These are phyloP conservation scores for Podocnemis expansa DNA, from an alignment of 2,113 vertebrate species.

Conservation along the genomic window DNA sequence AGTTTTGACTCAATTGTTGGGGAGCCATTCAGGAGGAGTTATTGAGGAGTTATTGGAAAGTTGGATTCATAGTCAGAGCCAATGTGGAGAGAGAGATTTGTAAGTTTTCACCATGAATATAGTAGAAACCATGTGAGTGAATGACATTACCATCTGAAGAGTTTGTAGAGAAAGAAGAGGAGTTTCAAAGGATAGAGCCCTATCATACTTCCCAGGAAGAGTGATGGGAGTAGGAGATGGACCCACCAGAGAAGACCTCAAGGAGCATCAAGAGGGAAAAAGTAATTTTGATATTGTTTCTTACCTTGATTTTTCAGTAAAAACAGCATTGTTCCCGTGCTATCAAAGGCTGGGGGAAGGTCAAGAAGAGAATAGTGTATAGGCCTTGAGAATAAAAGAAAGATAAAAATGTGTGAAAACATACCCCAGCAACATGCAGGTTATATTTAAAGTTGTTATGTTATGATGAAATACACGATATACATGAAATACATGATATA, in stretches of 20 bases:
- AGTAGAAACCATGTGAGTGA: not conserved
- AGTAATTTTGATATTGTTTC: not conserved
- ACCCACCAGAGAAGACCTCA: not conserved
- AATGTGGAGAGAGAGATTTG: not conserved
- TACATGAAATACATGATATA: not conserved
- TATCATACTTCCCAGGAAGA: not conserved
- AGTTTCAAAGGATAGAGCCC: not conserved
- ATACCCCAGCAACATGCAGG: not conserved
- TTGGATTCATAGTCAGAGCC: not conserved
- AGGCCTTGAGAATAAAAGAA: accelerated
- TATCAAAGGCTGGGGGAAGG: not conserved
- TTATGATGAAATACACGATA: not conserved
- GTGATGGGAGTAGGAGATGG: not conserved
- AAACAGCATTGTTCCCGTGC: not conserved
- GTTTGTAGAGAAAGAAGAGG: not conserved
- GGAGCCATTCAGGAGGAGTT: not conserved
- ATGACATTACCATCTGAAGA: not conserved
- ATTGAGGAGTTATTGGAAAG: too few relatives aligned
- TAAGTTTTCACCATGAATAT: not conserved
- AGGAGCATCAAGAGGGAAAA: not conserved
- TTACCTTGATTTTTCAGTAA: not conserved
- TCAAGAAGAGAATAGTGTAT: not conserved
- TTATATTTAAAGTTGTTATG: not conserved
- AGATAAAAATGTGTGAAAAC: not conserved
- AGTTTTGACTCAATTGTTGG: not conserved